Base-by-base conservation (phyloP, 2,797 vertebrate species). In the Chelonia mydas region DNA sequence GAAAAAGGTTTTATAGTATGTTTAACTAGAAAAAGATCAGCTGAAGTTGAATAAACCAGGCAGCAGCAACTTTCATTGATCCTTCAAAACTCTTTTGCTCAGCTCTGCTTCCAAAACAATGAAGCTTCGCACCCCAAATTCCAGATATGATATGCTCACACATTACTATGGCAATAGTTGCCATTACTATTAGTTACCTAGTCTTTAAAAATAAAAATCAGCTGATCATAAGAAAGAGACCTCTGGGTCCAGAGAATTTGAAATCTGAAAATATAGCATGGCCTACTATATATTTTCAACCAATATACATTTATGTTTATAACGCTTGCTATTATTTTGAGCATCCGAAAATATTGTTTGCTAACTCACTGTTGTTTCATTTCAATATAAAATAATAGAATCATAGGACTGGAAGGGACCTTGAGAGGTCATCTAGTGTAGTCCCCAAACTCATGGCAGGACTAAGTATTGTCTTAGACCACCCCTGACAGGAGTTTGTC, bases 1-100 rank as follows among this genome's bases (percentile, higher is more conserved):
- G 81, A 83, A 54, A 94, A 92, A 77, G 1, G 17, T 81, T 95
- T 95, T 94, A 54, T 50, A 65, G 72, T 89, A 54, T 86, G 41
- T 94, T 96, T 97, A 95, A 97, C 91, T 91, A 89, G 88, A 96
- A 94, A 61, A 90, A 74, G 80, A 97, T 96, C 86, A 93, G 68
- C 53, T 93, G 82, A 89, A 95, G 87, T 93, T 87, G 92, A 97
- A 94, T 86, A 84, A 94, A 95, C 17, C 82, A 87, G 83, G 59
- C 77, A 86, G 6, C 72, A 86, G 33, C 84, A 88, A 54, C 61
- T 98, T 97, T 97, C 82, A 61, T 23, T 81, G 65, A 37, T 94
- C 57, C 90, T 96, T 97, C 91, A 93, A 37, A 95, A 94, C 49
- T 92, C 53, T 86, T 59, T 85, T 89, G 8, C 11, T 55, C 77